phyloP scores from a whole-genome alignment of 2,113 vertebrate genomes.

The Barbus barbus region DNA sequence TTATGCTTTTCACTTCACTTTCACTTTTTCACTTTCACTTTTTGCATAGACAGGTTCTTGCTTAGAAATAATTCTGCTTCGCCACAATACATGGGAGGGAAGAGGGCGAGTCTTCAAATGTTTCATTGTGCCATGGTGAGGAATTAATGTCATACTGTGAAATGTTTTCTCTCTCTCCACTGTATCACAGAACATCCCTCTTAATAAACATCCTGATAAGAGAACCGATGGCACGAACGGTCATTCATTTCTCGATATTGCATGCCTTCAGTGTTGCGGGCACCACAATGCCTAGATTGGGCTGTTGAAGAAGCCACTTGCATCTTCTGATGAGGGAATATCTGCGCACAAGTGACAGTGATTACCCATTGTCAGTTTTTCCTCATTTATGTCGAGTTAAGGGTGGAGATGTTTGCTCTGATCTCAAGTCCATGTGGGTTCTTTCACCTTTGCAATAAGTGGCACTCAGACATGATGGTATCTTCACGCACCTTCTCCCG shows the following conservation, averaged over 20 bases:
- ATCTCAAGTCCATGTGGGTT: constrained; percentile 66
- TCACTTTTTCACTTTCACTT: too few species aligned
- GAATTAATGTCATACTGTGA: constrained; percentile 68
- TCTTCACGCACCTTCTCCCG: constrained; percentile 38
- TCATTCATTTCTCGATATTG: constrained; percentile 28
- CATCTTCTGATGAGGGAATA: constrained; percentile 43
- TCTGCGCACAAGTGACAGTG: constrained; percentile 50
- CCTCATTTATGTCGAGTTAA: constrained; percentile 31
- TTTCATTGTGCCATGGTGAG: constrained; percentile 59
- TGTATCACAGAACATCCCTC: constrained; percentile 71
- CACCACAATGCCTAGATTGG: constrained; percentile 32
- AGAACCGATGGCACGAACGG: constrained; percentile 51
- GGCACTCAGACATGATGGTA: constrained; percentile 69
- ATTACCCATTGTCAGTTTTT: constrained; percentile 56
- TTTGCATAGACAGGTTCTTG: constrained; percentile 60
- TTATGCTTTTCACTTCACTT: too few species aligned
- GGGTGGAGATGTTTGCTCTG: constrained; percentile 54
- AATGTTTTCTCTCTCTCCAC: constrained; percentile 56
- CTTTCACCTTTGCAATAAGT: constrained; percentile 72
- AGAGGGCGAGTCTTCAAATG: constrained; percentile 33
- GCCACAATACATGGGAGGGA: constrained; percentile 46
- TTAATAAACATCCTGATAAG: constrained; percentile 74
- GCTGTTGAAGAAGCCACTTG: constrained; percentile 3
- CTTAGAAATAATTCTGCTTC: constrained; percentile 54
- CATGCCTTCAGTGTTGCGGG: constrained; percentile 32